Base-by-base conservation (phyloP, 2,888 invertebrate species). In the Ormyrus nitidulus region DNA sequence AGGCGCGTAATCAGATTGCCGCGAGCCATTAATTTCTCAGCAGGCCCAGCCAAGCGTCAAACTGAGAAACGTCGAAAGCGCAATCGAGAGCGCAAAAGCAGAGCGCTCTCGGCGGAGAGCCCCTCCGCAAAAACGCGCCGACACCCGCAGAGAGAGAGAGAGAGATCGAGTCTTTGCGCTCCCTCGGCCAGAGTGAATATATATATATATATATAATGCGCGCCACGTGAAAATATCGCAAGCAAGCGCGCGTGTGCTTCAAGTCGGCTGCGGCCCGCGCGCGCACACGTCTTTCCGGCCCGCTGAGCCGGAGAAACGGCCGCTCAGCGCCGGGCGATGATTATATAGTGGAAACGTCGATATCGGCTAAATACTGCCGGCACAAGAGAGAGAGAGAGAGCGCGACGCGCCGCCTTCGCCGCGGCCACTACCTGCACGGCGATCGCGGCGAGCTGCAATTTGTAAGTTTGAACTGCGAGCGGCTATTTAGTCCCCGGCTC, bases 301-400 rank as follows among this genome's bases (percentile, higher is more conserved):
- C 75, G 75, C 10, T 71, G 79, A 70, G 9, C 75, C 49, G 75
- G 13, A 75, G 65, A 71, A 49, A 77, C 70, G 62, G 19, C 10
- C 54, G 13, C 49, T 34, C 34, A 34, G 62, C 65, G 53, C 34
- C 65, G 65, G 34, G 58, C 75, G 70, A 75, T 79, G 75, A 79
- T 79, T 79, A 75, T 71, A 79, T 61, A 75, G 65, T 58, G 75
- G 75, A 79, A 75, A 75, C 70, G 70, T 79, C 79, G 75, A 75
- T 79, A 79, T 71, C 74, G 70, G 56, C 73, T 68, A 59, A 73
- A 78, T 73, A 73, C 78, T 65, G 64, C 48, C 9, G 9, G 13
- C 10, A 51, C 10, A n/a, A 7, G 49, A 2, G 11, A n/a, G 7
- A 11, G 46, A n/a, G 13, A 34, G 19, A 13, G 8, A 3, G 34